Conservation (phyloP, 2,888 invertebrate species). For the Clusia tigrina region DNA sequence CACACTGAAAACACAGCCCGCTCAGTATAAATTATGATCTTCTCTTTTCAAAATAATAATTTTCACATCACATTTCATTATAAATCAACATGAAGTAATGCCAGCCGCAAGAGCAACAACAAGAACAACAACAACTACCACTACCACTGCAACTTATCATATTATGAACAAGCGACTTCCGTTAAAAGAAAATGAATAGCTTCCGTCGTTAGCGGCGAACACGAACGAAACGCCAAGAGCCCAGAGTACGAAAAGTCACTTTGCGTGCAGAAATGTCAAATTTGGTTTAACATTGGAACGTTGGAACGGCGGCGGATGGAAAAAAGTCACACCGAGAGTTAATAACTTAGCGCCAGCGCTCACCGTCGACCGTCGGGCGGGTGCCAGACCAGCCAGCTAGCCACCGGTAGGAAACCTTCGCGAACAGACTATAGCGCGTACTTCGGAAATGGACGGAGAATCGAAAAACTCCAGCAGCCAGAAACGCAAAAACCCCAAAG, state of each 20-base stretch:
- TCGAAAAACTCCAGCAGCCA: not conserved
- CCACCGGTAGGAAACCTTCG: not conserved
- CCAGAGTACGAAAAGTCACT: not conserved
- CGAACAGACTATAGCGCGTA: slow-evolving; percentile 24
- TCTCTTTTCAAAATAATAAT: slow-evolving; percentile 13
- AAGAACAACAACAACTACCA: not conserved
- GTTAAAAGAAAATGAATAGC: slow-evolving; percentile 35
- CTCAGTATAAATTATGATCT: slow-evolving; percentile 14
- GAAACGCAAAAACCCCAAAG: too few relatives aligned
- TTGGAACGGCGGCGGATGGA: not conserved
- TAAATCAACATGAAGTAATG: slow-evolving; percentile 3
- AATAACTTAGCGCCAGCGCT: slow-evolving; percentile 14
- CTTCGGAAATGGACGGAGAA: slow-evolving; percentile 27
- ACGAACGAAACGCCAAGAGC: slow-evolving; percentile 5
- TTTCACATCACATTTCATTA: slow-evolving; percentile 20
- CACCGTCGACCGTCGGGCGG: too few relatives aligned
- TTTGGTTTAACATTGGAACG: not conserved
- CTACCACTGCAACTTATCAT: slow-evolving; percentile 10
- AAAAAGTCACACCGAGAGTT: not conserved
- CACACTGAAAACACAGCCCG: too few relatives aligned
- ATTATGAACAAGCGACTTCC: slow-evolving; percentile 37
- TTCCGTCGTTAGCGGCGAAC: slow-evolving; percentile 30
- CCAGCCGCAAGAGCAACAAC: slow-evolving; percentile 2
- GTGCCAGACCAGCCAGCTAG: too few relatives aligned
- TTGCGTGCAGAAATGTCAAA: slow-evolving; percentile 31